A percentile compares a stretch with the other conserved stretches of the same genome.
Conservation (phyloP, 1,140 invertebrate genomes). For the Saxidomus purpurata region DNA sequence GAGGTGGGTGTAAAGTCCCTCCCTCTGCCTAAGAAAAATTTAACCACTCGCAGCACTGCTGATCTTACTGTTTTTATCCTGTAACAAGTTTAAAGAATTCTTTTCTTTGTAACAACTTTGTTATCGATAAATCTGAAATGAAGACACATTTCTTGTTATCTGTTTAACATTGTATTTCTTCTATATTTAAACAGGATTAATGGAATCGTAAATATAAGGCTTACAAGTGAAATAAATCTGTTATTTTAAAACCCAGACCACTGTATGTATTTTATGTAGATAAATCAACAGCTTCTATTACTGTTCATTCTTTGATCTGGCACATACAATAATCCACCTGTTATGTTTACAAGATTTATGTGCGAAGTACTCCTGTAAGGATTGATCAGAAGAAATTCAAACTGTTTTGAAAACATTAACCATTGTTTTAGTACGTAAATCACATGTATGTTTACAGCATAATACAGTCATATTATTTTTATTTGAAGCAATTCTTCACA, state of each 20-base stretch:
- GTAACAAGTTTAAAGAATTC: no score
- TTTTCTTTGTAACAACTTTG: no score
- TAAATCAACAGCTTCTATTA: constrained; percentile 17
- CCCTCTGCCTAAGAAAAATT: no score
- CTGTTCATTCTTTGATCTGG: constrained; percentile 2
- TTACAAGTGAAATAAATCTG: constrained; percentile 2
- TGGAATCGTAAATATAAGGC: not conserved
- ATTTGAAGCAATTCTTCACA: no score
- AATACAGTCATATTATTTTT: no score
- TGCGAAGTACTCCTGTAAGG: not conserved
- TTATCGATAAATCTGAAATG: no score
- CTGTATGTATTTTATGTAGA: not conserved
- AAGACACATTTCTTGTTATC: no score
- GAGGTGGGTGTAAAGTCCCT: no score
- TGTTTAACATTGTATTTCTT: no score
- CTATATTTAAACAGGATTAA: not conserved
- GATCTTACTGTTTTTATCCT: no score
- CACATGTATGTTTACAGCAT: no score
- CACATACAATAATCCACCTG: constrained; percentile 27
- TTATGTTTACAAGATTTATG: constrained; percentile 17
- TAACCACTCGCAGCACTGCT: no score
- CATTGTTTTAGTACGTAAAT: not conserved
- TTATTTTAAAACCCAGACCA: not conserved
- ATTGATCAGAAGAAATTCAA: not conserved
- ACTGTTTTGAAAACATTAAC: not conserved